Evolutionary conservation across 53 echinoderm and acorn worm species (phyloP), one percentile per base, ranked within the genome.

Genomic region (Temnopleurus reevesii): DNA sequence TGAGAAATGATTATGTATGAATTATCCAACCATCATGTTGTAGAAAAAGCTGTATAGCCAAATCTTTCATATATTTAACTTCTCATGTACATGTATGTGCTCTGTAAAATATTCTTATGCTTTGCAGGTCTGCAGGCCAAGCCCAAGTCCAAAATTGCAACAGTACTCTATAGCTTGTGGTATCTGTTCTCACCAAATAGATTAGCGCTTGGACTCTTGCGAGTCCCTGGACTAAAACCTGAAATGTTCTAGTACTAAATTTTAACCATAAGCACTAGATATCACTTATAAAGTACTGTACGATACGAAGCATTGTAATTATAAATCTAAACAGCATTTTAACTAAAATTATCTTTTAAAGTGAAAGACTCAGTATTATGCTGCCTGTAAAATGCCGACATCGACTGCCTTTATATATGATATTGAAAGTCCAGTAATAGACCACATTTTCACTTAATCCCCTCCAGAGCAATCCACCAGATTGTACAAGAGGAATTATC

Each of bases 21-120:
- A 71, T 41, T 71, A 71, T 41, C n/a, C 71, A 71, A 38, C n/a
- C 71, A 71, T 71, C 38, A 41, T 71, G 38, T 71, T 38, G 5
- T 41, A 71, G 21, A 71, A 41, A 71, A 36, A 71, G 71, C 71
- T 71, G 71, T 71, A 23, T 71, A 71, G 71, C 71, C 71, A 41
- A 13, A 71, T 71, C 71, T 36, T 71, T 71, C 71, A 71, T 71
- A 2, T 41, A 41, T n/a, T n/a, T 71, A 71, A 71, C 7, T 66
- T 66, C 61, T 15, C 33, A 13, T 63, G 33, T 33, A 29, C 33
- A 13, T 63, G 33, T 33, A 29, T 63, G 63, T 31, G 29, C 63
- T 71, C 23, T 38, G 2, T n/a, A 71, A 23, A n/a, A 71, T 71
- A n/a, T 41, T 41, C n/a, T 0, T n/a, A 5, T n/a, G 9, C 41